Evolutionary conservation across 2,113 vertebrate genomes (phyloP).

Genomic region (Poeciliopsis prolifica): DNA sequence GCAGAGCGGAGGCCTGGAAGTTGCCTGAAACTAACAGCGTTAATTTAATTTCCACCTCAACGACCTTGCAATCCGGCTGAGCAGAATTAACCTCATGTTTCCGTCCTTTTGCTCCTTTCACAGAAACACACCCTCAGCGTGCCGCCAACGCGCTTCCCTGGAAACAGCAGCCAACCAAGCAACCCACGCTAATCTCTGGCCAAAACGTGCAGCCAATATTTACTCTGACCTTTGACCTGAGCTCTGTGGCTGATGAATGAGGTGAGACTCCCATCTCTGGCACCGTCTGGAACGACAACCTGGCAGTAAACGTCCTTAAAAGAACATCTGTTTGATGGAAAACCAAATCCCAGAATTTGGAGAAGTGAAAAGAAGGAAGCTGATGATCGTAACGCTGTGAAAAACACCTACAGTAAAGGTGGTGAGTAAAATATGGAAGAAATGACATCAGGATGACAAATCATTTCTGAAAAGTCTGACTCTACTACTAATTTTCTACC

Average conservation of each 20-base stretch:
- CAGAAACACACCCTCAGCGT: neutral
- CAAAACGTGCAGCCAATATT: neutral
- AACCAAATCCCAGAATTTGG: too few species aligned
- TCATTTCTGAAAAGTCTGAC: too few species aligned
- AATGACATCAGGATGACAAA: too few species aligned
- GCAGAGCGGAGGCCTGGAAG: constrained; percentile 20
- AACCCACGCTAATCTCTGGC: neutral
- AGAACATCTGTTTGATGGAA: too few species aligned
- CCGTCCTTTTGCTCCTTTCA: constrained; percentile 18
- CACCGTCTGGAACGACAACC: neutral
- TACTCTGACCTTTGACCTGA: neutral
- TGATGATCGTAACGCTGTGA: neutral
- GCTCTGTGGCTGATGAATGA: neutral
- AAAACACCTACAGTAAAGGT: too few species aligned
- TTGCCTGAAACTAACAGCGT: constrained; percentile 55
- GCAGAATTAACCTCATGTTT: constrained; percentile 56
- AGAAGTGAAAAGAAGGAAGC: neutral
- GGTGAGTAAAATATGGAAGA: too few species aligned
- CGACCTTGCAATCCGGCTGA: constrained; percentile 42
- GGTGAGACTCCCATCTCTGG: neutral
- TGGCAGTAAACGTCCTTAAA: too few species aligned
- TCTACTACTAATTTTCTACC: too few species aligned
- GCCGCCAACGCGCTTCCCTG: neutral
- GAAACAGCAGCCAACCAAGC: constrained; percentile 1
- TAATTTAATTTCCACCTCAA: constrained; percentile 53